Evolutionary conservation across 2,888 invertebrate genomes (phyloP).

Genomic region (Archips xylosteana): DNA sequence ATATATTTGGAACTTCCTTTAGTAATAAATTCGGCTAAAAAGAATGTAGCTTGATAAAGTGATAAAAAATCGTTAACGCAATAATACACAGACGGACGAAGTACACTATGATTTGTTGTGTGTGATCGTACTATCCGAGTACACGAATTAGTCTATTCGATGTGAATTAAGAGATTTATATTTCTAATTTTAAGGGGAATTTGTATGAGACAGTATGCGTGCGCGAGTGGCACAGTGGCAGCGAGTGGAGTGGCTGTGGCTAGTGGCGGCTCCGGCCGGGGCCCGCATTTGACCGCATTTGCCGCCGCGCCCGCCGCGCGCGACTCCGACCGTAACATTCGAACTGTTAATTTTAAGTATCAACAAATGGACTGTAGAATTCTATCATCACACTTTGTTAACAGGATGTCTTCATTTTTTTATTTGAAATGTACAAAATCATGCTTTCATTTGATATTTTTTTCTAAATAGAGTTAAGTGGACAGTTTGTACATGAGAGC

Average conservation of each 20-base stretch:
- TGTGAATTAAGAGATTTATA: constrained; percentile 44
- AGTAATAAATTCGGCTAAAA: constrained; percentile 41
- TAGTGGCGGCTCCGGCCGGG: not conserved
- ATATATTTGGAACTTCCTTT: constrained; percentile 43
- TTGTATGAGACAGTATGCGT: constrained; percentile 38
- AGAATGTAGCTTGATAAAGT: constrained; percentile 42
- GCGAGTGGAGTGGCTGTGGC: too few relatives aligned
- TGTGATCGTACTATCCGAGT: constrained; percentile 48
- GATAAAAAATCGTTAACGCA: constrained; percentile 42
- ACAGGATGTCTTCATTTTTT: constrained; percentile 69
- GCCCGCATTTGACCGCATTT: constrained; percentile 74
- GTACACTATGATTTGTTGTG: constrained; percentile 46
- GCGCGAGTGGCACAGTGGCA: not conserved
- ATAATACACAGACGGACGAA: constrained; percentile 41
- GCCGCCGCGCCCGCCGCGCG: constrained; percentile 36
- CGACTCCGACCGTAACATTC: constrained; percentile 59
- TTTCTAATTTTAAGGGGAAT: constrained; percentile 43
- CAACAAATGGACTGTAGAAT: constrained; percentile 79
- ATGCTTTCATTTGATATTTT: constrained; percentile 81
- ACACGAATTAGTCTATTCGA: constrained; percentile 41
- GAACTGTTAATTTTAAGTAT: constrained; percentile 81
- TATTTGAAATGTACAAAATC: constrained; percentile 84
- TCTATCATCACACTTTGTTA: constrained; percentile 83
- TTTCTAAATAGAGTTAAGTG: constrained; percentile 82
- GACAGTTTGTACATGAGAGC: constrained; percentile 78